phyloP scores from a whole-genome alignment of 2,888 invertebrate genomes.

The Cerceris rybyensis region DNA sequence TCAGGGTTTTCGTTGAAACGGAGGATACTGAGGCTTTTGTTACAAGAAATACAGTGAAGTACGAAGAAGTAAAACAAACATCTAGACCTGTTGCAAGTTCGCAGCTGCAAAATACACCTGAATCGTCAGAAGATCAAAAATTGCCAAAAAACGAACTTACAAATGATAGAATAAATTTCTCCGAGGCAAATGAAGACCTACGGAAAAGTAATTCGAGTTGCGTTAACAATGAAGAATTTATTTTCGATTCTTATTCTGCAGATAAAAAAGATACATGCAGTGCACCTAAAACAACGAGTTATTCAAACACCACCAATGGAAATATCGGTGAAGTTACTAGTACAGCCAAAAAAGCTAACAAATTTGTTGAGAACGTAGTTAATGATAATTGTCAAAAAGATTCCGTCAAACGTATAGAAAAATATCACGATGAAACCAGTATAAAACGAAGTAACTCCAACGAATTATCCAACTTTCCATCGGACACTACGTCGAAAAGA shows the following conservation, averaged over 20 bases:
- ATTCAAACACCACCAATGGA: conserved; percentile 23
- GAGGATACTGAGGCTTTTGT: conserved; percentile 4
- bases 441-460: conserved; percentile 15
- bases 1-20: conserved; percentile 5
- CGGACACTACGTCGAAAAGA: neutral
- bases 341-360: conserved; percentile 20
- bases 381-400: conserved; percentile 17
- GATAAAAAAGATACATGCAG: conserved; percentile 53
- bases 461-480: neutral
- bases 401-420: conserved; percentile 9
- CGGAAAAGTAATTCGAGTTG: conserved; percentile 27
- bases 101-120: conserved; percentile 11
- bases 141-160: conserved; percentile 23
- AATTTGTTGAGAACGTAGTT: conserved; percentile 32
- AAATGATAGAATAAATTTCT: conserved; percentile 32
- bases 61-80: conserved; percentile 12
- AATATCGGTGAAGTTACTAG: conserved; percentile 25
- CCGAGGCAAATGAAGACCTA: conserved; percentile 32
- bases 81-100: conserved; percentile 21
- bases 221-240: conserved; percentile 53
- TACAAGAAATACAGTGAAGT: conserved; percentile 3
- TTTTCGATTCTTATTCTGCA: conserved; percentile 54
- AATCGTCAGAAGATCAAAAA: conserved; percentile 37
- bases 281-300: conserved; percentile 31
- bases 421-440: conserved; percentile 12